These are phyloP conservation scores for Muricea muricata DNA, from an alignment of 92 coral and sea anemone genomes.

Conservation along the genomic window DNA sequence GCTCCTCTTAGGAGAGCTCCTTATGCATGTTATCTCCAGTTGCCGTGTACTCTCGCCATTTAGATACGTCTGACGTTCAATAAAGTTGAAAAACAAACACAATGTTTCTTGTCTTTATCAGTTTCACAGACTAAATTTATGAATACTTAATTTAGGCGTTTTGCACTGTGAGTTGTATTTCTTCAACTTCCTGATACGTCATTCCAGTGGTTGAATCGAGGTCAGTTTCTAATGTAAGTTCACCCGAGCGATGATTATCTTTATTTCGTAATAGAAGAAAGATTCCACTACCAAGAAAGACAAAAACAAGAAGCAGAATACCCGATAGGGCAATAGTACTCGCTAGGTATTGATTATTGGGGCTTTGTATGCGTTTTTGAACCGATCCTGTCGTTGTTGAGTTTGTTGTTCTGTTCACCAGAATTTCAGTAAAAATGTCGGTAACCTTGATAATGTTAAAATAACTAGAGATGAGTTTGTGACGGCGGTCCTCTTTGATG, in stretches of 20 bases:
- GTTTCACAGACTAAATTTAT: no score
- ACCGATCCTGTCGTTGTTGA: background rate
- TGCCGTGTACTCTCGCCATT: no score
- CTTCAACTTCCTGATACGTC: background rate
- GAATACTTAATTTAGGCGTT: no score
- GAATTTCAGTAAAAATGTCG: background rate
- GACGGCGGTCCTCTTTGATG: no score
- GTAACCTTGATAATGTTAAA: background rate
- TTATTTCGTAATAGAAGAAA: background rate
- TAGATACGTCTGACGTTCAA: no score
- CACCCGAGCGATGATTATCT: background rate
- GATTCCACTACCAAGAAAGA: background rate
- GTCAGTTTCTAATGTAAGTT: background rate
- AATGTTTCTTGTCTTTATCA: no score
- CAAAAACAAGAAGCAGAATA: background rate
- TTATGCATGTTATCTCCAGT: no score
- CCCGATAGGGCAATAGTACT: constrained; percentile 15
- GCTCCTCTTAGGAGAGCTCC: no score
- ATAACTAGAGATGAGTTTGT: no score
- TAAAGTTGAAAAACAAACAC: background rate
- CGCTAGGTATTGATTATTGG: background rate
- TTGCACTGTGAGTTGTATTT: background rate
- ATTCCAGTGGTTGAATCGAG: no score
- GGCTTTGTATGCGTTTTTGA: background rate
- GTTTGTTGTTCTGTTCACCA: background rate